Evolutionary conservation across 2,797 vertebrate species (phyloP).

Genomic region (Rhodeus uyekii): DNA sequence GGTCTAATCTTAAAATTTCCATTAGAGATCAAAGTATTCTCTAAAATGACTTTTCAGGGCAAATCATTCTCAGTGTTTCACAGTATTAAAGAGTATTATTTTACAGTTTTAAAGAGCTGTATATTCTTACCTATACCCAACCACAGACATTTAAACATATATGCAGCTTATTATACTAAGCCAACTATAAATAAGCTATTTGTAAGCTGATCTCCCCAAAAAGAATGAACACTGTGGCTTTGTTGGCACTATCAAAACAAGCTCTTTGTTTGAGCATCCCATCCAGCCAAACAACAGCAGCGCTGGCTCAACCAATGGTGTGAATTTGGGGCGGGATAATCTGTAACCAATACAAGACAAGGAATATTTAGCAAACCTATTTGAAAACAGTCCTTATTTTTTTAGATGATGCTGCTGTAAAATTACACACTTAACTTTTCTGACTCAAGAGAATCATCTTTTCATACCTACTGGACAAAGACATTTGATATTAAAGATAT

Average conservation of each 20-base stretch:
- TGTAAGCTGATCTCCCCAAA: not conserved
- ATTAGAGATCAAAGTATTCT: not conserved
- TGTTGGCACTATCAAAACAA: not conserved
- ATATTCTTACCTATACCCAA: not conserved
- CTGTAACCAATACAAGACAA: not conserved
- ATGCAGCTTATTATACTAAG: no score
- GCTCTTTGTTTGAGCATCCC: not conserved
- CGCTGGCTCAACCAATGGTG: slow-evolving; percentile 1
- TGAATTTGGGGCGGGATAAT: not conserved
- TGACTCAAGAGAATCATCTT: not conserved
- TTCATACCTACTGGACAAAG: not conserved
- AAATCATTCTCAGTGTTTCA: not conserved
- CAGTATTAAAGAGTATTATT: no score
- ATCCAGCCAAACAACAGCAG: not conserved
- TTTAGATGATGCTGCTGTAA: not conserved
- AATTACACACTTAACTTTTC: not conserved
- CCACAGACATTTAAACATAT: not conserved
- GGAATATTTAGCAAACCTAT: not conserved
- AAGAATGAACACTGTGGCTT: not conserved
- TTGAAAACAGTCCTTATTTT: not conserved
- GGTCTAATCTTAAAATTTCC: not conserved
- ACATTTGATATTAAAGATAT: not conserved
- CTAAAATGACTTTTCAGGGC: not conserved
- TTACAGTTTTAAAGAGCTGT: not conserved
- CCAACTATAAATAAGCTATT: not conserved